Conservation (phyloP, 2,113 vertebrate genomes). For the Pseudopodoces humilis region DNA sequence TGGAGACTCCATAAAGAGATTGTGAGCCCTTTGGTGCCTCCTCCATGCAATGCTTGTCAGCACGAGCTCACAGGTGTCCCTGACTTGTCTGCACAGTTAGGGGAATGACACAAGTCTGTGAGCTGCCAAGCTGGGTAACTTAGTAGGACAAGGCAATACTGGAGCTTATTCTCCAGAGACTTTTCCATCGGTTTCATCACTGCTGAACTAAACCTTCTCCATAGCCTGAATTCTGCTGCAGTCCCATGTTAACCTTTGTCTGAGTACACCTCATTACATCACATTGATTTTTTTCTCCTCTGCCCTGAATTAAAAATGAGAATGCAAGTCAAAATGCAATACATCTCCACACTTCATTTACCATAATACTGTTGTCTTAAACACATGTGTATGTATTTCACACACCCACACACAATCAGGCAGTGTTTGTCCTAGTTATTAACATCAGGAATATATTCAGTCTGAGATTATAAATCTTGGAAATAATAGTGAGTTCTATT, state of each 20-base stretch:
- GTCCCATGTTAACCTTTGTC: background rate
- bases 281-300: background rate
- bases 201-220: background rate
- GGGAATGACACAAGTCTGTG: background rate
- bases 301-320: constrained; percentile 12
- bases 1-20: background rate
- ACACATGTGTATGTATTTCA: background rate
- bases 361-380: background rate
- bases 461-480: background rate
- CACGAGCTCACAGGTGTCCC: background rate
- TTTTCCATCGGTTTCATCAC: background rate
- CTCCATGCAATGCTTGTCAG: background rate
- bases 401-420: background rate
- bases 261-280: background rate
- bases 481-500: background rate
- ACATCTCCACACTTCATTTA: background rate
- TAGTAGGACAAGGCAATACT: background rate
- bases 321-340: background rate
- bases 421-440: background rate
- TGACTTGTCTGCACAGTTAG: background rate
- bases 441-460: background rate
- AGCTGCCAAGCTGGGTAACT: background rate
- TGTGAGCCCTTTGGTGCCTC: rapidly evolving
- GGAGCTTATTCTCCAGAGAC: background rate
- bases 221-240: background rate